Percentiles rank a stretch among this genome's conserved stretches.
These are phyloP conservation scores for Plebejus melissa DNA, from an alignment of 2,888 invertebrate species.

Conservation along the genomic window DNA sequence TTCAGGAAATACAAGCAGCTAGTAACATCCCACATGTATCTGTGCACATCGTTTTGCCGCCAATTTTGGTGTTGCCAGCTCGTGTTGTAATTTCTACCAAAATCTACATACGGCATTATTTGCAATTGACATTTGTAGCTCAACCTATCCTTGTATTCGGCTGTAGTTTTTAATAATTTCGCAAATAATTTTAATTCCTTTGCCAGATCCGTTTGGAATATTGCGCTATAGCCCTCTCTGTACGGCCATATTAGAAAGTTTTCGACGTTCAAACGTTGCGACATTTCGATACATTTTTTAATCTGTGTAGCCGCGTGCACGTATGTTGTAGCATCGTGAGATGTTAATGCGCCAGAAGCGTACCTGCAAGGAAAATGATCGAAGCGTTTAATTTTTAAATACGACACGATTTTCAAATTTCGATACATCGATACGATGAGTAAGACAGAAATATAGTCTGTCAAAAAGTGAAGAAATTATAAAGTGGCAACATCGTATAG, in stretches of 20 bases:
- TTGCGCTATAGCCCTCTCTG: conserved; percentile 78
- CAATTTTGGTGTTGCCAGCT: conserved; percentile 44
- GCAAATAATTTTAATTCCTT: conserved; percentile 81
- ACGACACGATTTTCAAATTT: no score
- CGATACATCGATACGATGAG: no score
- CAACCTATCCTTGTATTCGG: conserved; percentile 81
- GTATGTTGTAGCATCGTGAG: conserved; percentile 78
- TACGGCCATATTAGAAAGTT: conserved; percentile 81
- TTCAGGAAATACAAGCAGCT: conserved; percentile 81
- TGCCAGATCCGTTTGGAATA: conserved; percentile 79
- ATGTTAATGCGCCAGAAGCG: conserved; percentile 80
- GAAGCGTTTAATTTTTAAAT: no score
- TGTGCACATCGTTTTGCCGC: conserved; percentile 63
- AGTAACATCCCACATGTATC: conserved; percentile 81
- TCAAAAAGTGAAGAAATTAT: no score
- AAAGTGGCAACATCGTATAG: no score
- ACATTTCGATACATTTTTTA: conserved; percentile 81
- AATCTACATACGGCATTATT: conserved; percentile 69
- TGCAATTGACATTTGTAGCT: conserved; percentile 80
- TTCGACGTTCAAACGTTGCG: conserved; percentile 80
- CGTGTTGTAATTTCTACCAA: conserved; percentile 39
- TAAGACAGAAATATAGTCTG: no score
- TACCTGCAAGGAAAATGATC: conserved; percentile 57
- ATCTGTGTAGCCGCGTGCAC: conserved; percentile 80
- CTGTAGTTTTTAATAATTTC: conserved; percentile 79